Evolutionary conservation across 2,888 invertebrate genomes (phyloP), one percentile per base, ranked within the genome.

Genomic region (Furcula furcula): DNA sequence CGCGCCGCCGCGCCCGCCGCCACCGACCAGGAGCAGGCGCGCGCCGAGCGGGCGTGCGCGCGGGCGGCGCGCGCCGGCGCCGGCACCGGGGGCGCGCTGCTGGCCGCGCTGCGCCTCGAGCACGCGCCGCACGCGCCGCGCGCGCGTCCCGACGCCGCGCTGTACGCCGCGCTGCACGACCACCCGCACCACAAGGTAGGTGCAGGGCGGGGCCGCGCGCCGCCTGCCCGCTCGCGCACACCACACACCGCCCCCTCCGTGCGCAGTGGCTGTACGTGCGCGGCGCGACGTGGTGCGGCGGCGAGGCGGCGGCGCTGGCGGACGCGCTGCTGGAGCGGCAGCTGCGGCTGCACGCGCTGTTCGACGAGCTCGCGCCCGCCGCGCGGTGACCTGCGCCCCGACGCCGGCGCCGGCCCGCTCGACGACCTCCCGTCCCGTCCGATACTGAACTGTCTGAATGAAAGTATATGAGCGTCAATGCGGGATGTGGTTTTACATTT

Each of bases 271-370:
- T 63, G 57, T 53, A 65, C 65, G 78, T 76, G 64, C 71, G 74
- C 44, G 76, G 75, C 55, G 77, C 75, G 52, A 57, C 61, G 55
- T 63, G 67, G 64, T 51, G 65, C 50, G 54, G 59, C 92, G 18
- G 90, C 40, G 91, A 92, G 58, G 75, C 93, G 43, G 84, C 90
- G 1, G 92, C 93, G 80, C 90, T 95, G 50, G 93, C 93, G 61
- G 95, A 95, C 81, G 81, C 94, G 36, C 90, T 95, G 62, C 92
- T 93, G 32, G 95, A 95, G 67, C 94, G 94, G 62, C 92, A 92
- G 64, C 80, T 95, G 40, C 89, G 95, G 32, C 86, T 94, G 56
- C 95, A 94, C 75, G 92, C 95, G 26, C 91, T 94, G 26, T 92
- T 93, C 0, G 94, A 94, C 72, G 95, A 95, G 78, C 87, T 95